phyloP scores from a whole-genome alignment of 1,140 invertebrate species.

The Drosophila insularis region DNA sequence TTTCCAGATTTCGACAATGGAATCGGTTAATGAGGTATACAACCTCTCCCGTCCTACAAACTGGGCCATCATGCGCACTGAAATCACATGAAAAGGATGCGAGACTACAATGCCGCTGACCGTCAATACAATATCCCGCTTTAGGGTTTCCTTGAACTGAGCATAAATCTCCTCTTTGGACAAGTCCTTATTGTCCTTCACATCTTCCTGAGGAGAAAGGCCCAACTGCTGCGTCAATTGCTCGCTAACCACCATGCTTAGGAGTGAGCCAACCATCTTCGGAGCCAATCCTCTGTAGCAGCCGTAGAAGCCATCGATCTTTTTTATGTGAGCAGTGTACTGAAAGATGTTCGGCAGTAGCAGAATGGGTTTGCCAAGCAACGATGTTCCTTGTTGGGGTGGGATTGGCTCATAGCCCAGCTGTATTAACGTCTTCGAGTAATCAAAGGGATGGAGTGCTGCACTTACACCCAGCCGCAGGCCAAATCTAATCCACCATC shows the following conservation, averaged over 20 bases:
- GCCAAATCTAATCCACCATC: conserved; percentile 76
- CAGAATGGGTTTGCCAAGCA: conserved; percentile 90
- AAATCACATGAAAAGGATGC: conserved; percentile 94
- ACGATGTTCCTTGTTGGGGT: conserved; percentile 87
- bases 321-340: conserved; percentile 90
- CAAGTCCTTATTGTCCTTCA: conserved; percentile 69
- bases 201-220: conserved; percentile 73
- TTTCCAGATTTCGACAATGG: conserved; percentile 90
- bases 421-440: conserved; percentile 92
- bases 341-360: conserved; percentile 94
- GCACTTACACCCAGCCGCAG: conserved; percentile 73
- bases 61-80: conserved; percentile 94
- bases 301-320: conserved; percentile 91
- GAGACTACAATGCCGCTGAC: conserved; percentile 90
- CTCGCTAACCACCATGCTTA: conserved; percentile 84
- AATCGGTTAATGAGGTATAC: conserved; percentile 87
- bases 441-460: conserved; percentile 89
- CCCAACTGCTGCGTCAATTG: conserved; percentile 83
- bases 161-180: conserved; percentile 83
- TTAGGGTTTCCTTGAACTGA: conserved; percentile 84
- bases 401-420: conserved; percentile 93
- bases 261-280: conserved; percentile 88
- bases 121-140: conserved; percentile 88
- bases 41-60: conserved; percentile 93
- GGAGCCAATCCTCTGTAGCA: conserved; percentile 92